Conservation (phyloP, 2,888 invertebrate genomes). For the Trichopria drosophilae region DNA sequence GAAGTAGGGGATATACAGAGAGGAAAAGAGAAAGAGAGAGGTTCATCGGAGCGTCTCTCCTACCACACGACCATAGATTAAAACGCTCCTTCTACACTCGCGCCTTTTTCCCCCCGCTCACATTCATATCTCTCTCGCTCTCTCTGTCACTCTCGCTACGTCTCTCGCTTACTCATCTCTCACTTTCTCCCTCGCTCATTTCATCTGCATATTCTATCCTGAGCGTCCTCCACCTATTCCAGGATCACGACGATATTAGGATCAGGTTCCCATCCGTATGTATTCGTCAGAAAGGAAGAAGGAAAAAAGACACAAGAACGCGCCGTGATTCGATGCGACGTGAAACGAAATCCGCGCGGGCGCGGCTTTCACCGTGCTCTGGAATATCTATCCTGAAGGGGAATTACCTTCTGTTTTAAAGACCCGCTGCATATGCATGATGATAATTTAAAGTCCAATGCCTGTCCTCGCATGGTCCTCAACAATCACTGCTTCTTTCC, state of each 20-base stretch:
- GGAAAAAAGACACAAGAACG: conserved; percentile 25
- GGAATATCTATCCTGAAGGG: conserved; percentile 24
- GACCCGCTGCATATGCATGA: no score
- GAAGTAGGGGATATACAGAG: conserved; percentile 41
- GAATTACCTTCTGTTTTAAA: conserved; percentile 32
- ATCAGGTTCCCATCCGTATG: conserved; percentile 44
- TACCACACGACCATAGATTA: conserved; percentile 55
- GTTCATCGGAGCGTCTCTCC: conserved; percentile 39
- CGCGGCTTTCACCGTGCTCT: conserved; percentile 12
- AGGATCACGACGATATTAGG: conserved; percentile 48
- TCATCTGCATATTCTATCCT: conserved; percentile 42
- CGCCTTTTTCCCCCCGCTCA: conserved; percentile 46
- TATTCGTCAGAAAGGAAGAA: conserved; percentile 25
- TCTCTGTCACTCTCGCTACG: conserved; percentile 27
- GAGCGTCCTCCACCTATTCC: conserved; percentile 38
- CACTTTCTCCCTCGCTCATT: conserved; percentile 34
- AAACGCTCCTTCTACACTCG: conserved; percentile 57
- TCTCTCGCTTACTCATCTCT: conserved; percentile 35
- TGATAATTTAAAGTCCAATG: no score
- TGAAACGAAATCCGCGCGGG: conserved; percentile 31
- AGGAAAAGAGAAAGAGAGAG: conserved; percentile 30
- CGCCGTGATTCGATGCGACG: conserved; percentile 30
- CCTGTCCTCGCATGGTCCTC: no score
- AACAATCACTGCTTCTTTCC: no score
- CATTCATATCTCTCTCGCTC: conserved; percentile 11